Evolutionary conservation across 35 echinoderm and acorn worm species (phyloP), one percentile per base, ranked within the genome.

Genomic region (Anneissia japonica): DNA sequence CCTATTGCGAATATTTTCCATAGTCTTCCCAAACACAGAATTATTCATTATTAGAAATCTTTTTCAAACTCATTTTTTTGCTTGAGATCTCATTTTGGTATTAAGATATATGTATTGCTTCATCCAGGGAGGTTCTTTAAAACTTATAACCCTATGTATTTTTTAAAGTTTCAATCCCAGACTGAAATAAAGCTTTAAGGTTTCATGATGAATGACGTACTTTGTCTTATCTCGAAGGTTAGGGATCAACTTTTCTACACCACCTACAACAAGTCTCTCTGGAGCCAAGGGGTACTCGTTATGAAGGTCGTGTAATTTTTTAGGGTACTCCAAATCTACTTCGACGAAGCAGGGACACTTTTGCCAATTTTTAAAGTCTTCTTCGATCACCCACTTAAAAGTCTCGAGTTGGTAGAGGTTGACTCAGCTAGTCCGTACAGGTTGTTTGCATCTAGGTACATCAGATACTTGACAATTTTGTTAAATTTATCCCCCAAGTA

Each of bases 11-110:
- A 77, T 11, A 34, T 86, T 86, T 35, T 75, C 84, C 72, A 75
- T 77, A 9, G 72, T 77, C 31, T 86, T 86, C 0, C 84, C 74
- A 45, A 76, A 86, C 5, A 86, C 84, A 0, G 84, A 77, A 34
- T 86, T 86, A 41, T 86, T 86, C 84, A 86, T 86, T 1, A 86
- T 64, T 46, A 76, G 29, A 86, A 41, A 19, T 76, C 72, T 72
- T 86, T 75, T 31, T 86, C 84, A 31, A 86, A 86, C 0, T 40
- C 29, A 23, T 23, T 37, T 26, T 23, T n/a, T 39, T 19, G 74
- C 35, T 2, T 29, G 0, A 26, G 73, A 77, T 45, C 72, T 37
- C 4, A 75, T 31, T 26, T 86, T 72, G 0, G 73, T 77, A 32
- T 86, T 86, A 35, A 77, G 1, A 4, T 45, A 3, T 23, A 86